These are phyloP conservation scores for Bellardia bayeri DNA, from an alignment of 2,888 invertebrate species.

Conservation along the genomic window DNA sequence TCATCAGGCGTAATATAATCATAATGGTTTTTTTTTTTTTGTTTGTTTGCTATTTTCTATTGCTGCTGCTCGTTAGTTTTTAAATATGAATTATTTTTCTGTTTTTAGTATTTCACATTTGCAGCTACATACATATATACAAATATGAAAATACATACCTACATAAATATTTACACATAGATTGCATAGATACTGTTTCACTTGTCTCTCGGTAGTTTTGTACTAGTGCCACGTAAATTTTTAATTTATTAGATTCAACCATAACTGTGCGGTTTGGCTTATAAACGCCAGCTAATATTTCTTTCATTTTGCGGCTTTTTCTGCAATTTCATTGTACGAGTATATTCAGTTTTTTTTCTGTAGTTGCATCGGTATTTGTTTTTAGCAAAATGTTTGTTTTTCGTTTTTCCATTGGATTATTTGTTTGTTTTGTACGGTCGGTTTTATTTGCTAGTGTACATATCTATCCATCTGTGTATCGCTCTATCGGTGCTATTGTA, in stretches of 20 bases:
- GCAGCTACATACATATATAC: background rate
- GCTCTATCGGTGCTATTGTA: constrained; percentile 8
- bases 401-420: constrained; percentile 19
- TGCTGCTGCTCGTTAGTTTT: constrained; percentile 3
- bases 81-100: constrained; percentile 34
- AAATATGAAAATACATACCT: constrained; percentile 1
- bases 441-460: constrained; percentile 8
- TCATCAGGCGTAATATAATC: constrained; percentile 44
- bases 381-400: constrained; percentile 31
- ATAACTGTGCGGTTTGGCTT: constrained; percentile 67
- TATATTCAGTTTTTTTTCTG: background rate
- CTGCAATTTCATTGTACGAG: background rate
- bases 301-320: constrained; percentile 68
- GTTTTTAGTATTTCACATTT: constrained; percentile 22
- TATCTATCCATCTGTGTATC: too few species aligned
- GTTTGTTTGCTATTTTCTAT: background rate
- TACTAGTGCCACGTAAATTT: constrained; percentile 54
- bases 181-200: constrained; percentile 6
- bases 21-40: constrained; percentile 37
- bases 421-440: constrained; percentile 26
- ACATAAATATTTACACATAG: background rate
- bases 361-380: constrained; percentile 4
- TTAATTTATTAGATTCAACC: constrained; percentile 69
- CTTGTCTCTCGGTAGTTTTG: constrained; percentile 18
- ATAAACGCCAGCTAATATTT: constrained; percentile 71